Conservation (phyloP, 2,113 vertebrate genomes). For the Tympanuchus pallidicinctus region DNA sequence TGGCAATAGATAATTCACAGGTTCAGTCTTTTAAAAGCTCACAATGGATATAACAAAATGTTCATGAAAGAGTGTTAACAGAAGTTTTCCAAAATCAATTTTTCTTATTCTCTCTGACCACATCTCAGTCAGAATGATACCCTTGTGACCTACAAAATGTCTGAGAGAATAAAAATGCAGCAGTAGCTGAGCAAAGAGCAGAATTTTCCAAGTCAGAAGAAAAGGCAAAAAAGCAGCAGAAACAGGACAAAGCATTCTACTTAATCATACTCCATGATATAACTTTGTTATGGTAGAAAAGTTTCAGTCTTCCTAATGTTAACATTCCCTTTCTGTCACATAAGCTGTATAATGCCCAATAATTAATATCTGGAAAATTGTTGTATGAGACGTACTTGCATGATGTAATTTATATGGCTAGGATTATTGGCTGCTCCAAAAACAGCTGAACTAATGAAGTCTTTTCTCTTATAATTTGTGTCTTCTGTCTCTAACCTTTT, state of each 20-base stretch:
- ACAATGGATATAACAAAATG: constrained; percentile 60
- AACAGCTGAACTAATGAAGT: not conserved
- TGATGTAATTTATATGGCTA: not conserved
- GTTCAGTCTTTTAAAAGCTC: constrained; percentile 58
- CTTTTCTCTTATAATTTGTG: constrained; percentile 2
- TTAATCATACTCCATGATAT: constrained; percentile 37
- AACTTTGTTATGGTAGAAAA: constrained; percentile 52
- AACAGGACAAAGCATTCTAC: constrained; percentile 35
- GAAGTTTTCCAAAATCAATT: constrained; percentile 66
- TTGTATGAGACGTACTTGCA: not conserved
- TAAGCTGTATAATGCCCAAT: not conserved
- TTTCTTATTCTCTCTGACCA: constrained; percentile 62
- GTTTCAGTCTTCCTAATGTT: constrained; percentile 37
- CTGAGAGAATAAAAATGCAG: constrained; percentile 66
- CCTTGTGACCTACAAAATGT: constrained; percentile 62
- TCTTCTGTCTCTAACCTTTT: constrained; percentile 50
- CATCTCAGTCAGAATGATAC: constrained; percentile 49
- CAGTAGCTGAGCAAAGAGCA: constrained; percentile 57
- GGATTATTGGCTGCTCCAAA: not conserved
- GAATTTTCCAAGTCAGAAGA: constrained; percentile 59
- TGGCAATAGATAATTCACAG: constrained; percentile 49
- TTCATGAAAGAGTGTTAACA: constrained; percentile 50
- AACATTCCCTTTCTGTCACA: constrained; percentile 6
- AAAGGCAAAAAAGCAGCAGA: not conserved
- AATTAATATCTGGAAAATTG: constrained; percentile 40